Evolutionary conservation across 1,140 invertebrate species (phyloP).

Genomic region (Acyrthosiphon pisum): DNA sequence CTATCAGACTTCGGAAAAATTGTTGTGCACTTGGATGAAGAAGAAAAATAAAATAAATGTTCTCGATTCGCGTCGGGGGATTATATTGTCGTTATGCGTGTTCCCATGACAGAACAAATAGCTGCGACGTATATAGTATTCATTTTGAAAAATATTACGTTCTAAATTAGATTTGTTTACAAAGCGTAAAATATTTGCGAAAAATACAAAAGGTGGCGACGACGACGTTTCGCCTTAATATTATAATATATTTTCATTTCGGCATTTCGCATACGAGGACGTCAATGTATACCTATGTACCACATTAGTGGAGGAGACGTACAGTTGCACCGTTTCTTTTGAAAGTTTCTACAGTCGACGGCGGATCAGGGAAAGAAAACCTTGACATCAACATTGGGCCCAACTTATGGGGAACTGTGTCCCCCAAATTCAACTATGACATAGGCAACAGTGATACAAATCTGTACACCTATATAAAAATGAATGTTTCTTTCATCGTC

Average conservation of each 20-base stretch:
- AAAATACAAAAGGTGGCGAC: not conserved
- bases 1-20: not conserved
- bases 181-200: not conserved
- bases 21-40: not conserved
- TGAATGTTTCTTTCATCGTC: too few species aligned
- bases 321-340: not conserved
- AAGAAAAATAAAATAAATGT: not conserved
- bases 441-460: not conserved
- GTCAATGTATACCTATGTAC: not conserved
- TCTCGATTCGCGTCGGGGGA: not conserved
- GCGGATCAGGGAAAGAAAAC: not conserved
- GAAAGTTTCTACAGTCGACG: too few species aligned
- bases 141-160: not conserved
- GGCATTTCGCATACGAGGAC: not conserved
- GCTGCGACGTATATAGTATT: not conserved
- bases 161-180: not conserved
- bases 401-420: not conserved
- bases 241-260: not conserved
- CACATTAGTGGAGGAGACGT: not conserved
- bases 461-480: too few species aligned
- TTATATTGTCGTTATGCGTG: not conserved
- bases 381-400: not conserved
- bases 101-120: not conserved
- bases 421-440: not conserved
- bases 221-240: not conserved